These are phyloP conservation scores for Deladenus siricidicola DNA, from an alignment of 2,888 invertebrate species.

Conservation along the genomic window DNA sequence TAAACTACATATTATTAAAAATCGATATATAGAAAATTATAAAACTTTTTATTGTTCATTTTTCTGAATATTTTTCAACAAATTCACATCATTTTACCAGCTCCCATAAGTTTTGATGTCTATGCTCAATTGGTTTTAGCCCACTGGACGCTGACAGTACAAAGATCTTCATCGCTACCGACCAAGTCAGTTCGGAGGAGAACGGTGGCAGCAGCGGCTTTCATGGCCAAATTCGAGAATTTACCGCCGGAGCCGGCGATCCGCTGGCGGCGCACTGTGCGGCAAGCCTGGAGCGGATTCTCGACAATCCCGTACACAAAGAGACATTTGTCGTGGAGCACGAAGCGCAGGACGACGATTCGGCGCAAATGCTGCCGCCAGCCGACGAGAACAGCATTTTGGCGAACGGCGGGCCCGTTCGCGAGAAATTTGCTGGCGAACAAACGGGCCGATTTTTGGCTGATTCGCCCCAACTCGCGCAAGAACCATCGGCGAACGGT, in stretches of 20 bases:
- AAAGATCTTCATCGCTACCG: neutral
- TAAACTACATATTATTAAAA: too few relatives aligned
- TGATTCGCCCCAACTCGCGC: neutral
- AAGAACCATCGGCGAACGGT: neutral
- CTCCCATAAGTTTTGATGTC: too few relatives aligned
- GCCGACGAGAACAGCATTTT: neutral
- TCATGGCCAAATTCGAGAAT: conserved; percentile 6
- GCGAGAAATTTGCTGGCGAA: too few relatives aligned
- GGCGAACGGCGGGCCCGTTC: too few relatives aligned
- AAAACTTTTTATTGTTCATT: too few relatives aligned
- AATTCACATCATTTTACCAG: too few relatives aligned
- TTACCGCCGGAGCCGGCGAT: conserved; percentile 7
- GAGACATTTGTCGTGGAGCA: neutral
- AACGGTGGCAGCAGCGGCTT: neutral
- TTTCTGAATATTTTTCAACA: neutral
- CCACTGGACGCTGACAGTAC: neutral
- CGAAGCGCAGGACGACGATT: neutral
- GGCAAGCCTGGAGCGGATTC: neutral
- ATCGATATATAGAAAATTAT: too few relatives aligned
- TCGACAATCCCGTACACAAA: conserved; percentile 1
- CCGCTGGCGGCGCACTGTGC: conserved; percentile 1
- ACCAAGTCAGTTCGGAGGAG: neutral
- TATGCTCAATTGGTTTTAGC: neutral
- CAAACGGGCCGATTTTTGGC: neutral
- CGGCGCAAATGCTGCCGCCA: neutral